Evolutionary conservation across 2,888 invertebrate species (phyloP), one percentile per base, ranked within the genome.

Genomic region (Ethmia dodecea): DNA sequence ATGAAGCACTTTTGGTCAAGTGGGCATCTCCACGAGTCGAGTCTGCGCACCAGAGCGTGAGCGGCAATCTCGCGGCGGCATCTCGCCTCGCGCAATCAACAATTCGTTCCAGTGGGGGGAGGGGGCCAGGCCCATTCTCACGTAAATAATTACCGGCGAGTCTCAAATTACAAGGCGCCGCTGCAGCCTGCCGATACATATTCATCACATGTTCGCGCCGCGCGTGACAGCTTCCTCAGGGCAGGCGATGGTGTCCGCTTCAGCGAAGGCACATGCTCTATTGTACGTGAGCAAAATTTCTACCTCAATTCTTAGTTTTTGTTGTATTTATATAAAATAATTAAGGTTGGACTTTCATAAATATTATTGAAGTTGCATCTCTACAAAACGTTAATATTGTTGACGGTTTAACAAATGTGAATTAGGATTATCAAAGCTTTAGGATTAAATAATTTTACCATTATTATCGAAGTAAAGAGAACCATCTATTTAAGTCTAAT

Each of bases 141-240:
- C 83, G 83, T 84, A 83, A 83, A 86, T 83, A 86, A 83, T 86
- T 83, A 83, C 79, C 76, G 77, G 78, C 76, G 70, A 74, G 70
- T 70, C 60, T 81, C 79, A 83, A 80, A 86, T 86, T 86, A 86
- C 83, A 83, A 83, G 84, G 80, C 78, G 81, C 79, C 79, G 80
- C 66, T 52, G 55, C 60, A 47, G 71, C 67, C 75, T 73, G 76
- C 79, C 80, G 79, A 79, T 83, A 78, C 73, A 73, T 79, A 78
- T 79, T 76, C 83, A 79, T 81, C 83, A 77, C 74, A 60, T 81
- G 80, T 74, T 80, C 73, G 69, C 74, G 64, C 74, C 70, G 78
- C 75, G 75, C 80, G 75, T 80, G 80, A 81, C 83, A 81, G 79
- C 81, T 84, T 79, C 80, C 78, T 83, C 70, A 71, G 74, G 67